phyloP scores from a whole-genome alignment of 2,797 vertebrate genomes.

The Anas bernieri region DNA sequence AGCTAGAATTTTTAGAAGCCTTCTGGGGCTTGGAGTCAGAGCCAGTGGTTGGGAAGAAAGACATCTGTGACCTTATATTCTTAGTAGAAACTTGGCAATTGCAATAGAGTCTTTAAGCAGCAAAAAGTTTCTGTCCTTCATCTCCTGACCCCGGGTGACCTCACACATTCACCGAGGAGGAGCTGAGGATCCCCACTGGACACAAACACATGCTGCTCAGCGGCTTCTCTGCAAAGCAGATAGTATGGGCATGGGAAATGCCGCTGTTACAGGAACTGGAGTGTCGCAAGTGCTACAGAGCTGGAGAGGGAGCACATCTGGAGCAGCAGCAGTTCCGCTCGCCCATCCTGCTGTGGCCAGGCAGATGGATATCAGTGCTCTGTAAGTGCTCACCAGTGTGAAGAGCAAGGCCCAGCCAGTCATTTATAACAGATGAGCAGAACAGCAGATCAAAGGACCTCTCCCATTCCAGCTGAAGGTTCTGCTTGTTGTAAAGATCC shows the following conservation, averaged over 20 bases:
- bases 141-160: neutral
- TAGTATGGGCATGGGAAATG: neutral
- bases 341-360: neutral
- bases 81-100: neutral
- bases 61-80: neutral
- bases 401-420: neutral
- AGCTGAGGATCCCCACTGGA: neutral
- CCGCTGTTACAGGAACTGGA: neutral
- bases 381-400: neutral
- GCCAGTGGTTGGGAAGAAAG: neutral
- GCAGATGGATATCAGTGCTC: no score
- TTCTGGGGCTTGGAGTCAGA: neutral
- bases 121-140: neutral
- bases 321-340: neutral
- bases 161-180: neutral
- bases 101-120: neutral
- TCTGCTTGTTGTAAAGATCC: neutral
- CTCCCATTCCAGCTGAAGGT: neutral
- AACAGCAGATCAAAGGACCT: neutral
- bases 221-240: neutral
- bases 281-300: neutral
- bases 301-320: neutral
- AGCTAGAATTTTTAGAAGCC: neutral
- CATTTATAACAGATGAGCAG: neutral
- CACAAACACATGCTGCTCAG: neutral